phyloP scores from a whole-genome alignment of 2,888 invertebrate genomes.

The Bombyx huttoni region DNA sequence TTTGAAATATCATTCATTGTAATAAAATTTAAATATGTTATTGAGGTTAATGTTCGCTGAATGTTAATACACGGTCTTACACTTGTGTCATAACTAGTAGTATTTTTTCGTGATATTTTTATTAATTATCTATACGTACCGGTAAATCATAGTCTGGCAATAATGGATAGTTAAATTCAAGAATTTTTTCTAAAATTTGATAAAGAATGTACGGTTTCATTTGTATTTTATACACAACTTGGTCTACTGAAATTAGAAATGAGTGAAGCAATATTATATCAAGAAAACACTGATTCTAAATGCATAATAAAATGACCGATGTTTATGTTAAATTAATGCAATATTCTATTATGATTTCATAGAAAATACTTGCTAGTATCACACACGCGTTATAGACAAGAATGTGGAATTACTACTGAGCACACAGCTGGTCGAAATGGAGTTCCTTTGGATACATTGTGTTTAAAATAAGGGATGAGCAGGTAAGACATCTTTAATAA shows the following conservation, averaged over 20 bases:
- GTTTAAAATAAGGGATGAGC: constrained; percentile 19
- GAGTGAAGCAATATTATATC: constrained; percentile 12
- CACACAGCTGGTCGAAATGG: constrained; percentile 6
- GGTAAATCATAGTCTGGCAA: constrained; percentile 16
- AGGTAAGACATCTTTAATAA: constrained; percentile 30
- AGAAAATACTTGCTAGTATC: background rate
- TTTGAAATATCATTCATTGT: background rate
- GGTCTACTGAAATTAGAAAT: constrained; percentile 12
- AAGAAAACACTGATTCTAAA: background rate
- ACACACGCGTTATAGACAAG: constrained; percentile 10
- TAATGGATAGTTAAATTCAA: constrained; percentile 30
- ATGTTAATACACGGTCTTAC: background rate
- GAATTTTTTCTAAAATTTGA: constrained; percentile 22
- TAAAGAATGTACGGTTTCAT: constrained; percentile 26
- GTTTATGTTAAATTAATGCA: background rate
- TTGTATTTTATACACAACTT: constrained; percentile 8
- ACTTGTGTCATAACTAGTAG: background rate
- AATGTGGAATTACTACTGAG: constrained; percentile 9
- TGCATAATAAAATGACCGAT: background rate
- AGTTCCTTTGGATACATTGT: constrained; percentile 15
- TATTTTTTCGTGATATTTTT: background rate
- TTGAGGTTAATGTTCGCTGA: background rate
- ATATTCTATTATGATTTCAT: background rate
- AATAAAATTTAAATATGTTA: background rate
- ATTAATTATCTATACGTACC: constrained; percentile 20